Conservation (phyloP, 2,113 vertebrate genomes). For the Prochilodus magdalenae region DNA sequence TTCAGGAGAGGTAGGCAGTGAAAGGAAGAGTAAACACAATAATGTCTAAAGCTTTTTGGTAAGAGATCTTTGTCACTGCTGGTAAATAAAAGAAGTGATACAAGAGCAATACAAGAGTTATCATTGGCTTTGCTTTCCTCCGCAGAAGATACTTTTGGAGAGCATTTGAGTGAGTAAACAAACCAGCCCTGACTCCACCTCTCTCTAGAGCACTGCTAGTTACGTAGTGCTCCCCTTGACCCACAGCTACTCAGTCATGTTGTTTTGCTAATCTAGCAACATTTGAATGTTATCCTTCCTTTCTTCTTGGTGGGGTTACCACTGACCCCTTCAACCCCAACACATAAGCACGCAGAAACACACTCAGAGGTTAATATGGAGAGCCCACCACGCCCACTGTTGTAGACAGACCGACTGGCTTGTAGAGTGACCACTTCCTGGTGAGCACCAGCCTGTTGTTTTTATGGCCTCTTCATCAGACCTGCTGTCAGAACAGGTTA, state of each 20-base stretch:
- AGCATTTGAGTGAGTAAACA: background rate
- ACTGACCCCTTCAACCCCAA: background rate
- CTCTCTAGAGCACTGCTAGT: background rate
- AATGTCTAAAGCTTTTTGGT: no score
- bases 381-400: slow-evolving; percentile 14
- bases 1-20: no score
- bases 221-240: background rate
- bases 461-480: slow-evolving; percentile 29
- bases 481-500: slow-evolving; percentile 44
- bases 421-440: slow-evolving; percentile 4
- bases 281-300: background rate
- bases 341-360: background rate
- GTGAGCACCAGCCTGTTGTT: slow-evolving; percentile 30
- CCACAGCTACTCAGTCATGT: background rate
- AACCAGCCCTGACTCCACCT: background rate
- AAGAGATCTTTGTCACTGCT: no score
- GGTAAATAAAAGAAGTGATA: no score
- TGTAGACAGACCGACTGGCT: slow-evolving; percentile 26
- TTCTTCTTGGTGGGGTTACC: background rate
- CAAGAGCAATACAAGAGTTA: no score
- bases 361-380: slow-evolving; percentile 17
- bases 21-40: no score
- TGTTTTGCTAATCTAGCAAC: background rate
- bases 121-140: no score
- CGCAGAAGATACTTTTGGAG: no score